Base-by-base conservation (phyloP, 2,888 invertebrate genomes). In the Aromia moschata region DNA sequence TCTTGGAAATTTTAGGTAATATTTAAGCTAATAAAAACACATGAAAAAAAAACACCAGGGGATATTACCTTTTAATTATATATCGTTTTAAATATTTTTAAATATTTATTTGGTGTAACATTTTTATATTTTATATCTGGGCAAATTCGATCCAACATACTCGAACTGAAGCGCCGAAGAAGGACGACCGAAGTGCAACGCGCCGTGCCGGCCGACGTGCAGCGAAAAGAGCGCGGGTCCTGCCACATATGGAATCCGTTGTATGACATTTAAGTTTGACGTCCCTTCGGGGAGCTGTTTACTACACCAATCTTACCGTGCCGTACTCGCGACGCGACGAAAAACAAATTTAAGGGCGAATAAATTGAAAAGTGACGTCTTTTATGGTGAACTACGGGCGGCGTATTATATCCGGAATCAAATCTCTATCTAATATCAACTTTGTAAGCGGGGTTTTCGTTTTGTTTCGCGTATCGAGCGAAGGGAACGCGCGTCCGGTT, bases 211-310 rank as follows among this genome's bases (percentile, higher is more conserved):
- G 40, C 38, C 45, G 63, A 64, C 47, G 58, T 51, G 49, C n/a
- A 47, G 16, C 10, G 11, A 54, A 36, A 59, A 61, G 56, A 57
- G 60, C 45, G 14, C 60, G 41, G 55, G 54, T 58, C 61, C 58
- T 46, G 68, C 71, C 74, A 72, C 72, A 74, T 74, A 73, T 72
- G 74, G 71, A 72, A 74, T 72, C 70, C 70, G 68, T 67, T 62
- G 66, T 74, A 73, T 79, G 79, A 79, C 79, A 79, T 79, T 79
- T 77, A 77, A 77, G 73, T 70, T 76, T 77, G 78, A 79, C 77
- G 76, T 73, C 77, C 71, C 79, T 74, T 75, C 65, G 41, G 78
- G 79, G 79, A 77, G 74, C 77, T 73, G 77, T 79, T 79, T 75
- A 69, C 74, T 70, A 71, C 74, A 75, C 78, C 79, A 77, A 79